These are phyloP conservation scores for Portunus trituberculatus DNA, from an alignment of 1,140 invertebrate genomes.

Conservation along the genomic window DNA sequence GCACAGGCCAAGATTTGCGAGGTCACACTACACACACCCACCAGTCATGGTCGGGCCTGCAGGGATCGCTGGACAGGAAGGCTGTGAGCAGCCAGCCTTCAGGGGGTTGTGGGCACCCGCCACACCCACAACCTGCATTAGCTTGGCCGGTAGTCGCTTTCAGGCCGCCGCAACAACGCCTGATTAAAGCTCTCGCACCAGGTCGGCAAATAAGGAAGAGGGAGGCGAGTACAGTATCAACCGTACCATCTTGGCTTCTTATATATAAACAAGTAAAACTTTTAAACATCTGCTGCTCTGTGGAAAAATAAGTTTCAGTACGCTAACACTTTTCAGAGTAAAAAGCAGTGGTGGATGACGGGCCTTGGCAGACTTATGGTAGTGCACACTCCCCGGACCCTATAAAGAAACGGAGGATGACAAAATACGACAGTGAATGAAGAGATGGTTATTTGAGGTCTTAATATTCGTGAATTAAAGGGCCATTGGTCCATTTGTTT, in stretches of 20 bases:
- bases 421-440: background rate
- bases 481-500: background rate
- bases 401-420: background rate
- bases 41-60: background rate
- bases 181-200: background rate
- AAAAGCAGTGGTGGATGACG: background rate
- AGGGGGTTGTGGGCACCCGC: too few species aligned
- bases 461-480: background rate
- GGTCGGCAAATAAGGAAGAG: background rate
- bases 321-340: background rate
- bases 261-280: too few species aligned
- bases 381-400: too few species aligned
- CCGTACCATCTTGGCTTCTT: background rate
- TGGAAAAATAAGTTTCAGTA: background rate
- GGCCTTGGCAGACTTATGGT: too few species aligned
- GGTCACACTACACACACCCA: background rate
- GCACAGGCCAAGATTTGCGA: background rate
- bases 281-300: background rate
- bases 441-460: background rate
- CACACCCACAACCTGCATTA: background rate
- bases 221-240: background rate
- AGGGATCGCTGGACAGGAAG: background rate
- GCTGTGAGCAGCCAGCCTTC: too few species aligned
- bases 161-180: background rate
- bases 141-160: background rate